phyloP scores from a whole-genome alignment of 2,888 invertebrate genomes.

The Lucinisca nassula region DNA sequence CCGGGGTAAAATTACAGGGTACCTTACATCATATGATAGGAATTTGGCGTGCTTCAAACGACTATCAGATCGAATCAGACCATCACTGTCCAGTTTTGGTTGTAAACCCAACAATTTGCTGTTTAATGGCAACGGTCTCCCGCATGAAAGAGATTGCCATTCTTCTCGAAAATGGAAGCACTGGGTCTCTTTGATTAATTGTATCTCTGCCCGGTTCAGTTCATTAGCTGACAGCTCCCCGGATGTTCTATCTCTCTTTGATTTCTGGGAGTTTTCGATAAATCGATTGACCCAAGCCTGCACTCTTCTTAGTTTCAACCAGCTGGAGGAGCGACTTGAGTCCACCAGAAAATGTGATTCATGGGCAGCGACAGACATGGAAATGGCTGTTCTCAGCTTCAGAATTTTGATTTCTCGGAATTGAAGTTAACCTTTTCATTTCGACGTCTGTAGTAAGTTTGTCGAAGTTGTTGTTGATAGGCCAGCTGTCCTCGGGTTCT shows the following conservation, averaged over 20 bases:
- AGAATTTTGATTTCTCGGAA: background rate
- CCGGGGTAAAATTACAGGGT: background rate
- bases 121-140: background rate
- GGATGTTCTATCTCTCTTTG: background rate
- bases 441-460: background rate
- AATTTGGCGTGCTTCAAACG: background rate
- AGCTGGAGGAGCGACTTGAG: background rate
- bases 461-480: too few relatives aligned
- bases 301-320: too few relatives aligned
- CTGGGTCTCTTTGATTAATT: conserved; percentile 2
- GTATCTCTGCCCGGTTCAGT: background rate
- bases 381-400: conserved; percentile 2
- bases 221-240: background rate
- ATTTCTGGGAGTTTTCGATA: background rate
- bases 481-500: conserved; percentile 10
- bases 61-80: background rate
- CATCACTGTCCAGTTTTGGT: conserved; percentile 6
- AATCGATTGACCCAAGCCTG: background rate
- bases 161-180: background rate
- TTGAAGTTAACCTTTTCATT: background rate
- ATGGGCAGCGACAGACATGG: background rate
- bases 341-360: background rate
- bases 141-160: too few relatives aligned
- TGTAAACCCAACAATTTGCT: too few relatives aligned
- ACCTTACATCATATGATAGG: background rate